These are phyloP conservation scores for Haliclystus octoradiatus DNA, from an alignment of 30 jellyfish, hydroid and myxozoan genomes.

Conservation along the genomic window DNA sequence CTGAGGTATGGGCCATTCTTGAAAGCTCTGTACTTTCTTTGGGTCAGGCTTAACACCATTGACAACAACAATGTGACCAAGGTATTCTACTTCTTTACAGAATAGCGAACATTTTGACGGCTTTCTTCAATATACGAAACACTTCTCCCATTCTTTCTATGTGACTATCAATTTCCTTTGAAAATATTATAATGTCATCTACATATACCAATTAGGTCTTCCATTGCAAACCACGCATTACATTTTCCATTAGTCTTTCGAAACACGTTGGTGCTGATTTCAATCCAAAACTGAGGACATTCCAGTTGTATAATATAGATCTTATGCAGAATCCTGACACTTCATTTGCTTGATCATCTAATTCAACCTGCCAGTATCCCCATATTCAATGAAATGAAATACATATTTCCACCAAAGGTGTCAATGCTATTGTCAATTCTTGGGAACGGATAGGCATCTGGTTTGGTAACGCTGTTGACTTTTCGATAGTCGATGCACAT, in stretches of 20 bases:
- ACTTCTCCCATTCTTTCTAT: not conserved
- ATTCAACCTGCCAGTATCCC: no score
- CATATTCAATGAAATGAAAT: no score
- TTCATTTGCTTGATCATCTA: not conserved
- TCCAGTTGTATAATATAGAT: not conserved
- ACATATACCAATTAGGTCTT: not conserved
- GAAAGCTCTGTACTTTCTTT: slow-evolving; percentile 7
- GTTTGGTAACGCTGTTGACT: no score
- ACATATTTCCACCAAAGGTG: no score
- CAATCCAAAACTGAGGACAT: no score
- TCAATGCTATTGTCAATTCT: no score
- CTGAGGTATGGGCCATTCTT: slow-evolving; percentile 1
- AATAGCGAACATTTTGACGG: no score
- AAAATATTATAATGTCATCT: not conserved
- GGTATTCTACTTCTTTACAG: slow-evolving; percentile 21
- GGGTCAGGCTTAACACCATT: slow-evolving; percentile 46
- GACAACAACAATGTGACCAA: slow-evolving; percentile 32
- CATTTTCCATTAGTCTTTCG: not conserved
- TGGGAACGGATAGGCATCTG: no score
- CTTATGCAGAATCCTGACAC: not conserved
- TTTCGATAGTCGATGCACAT: no score
- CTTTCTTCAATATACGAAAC: not conserved
- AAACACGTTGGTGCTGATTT: not conserved
- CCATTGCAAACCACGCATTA: not conserved
- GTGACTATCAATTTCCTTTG: not conserved